Evolutionary conservation across 2,797 vertebrate genomes (phyloP).

Genomic region (Tympanoctomys barrerae): DNA sequence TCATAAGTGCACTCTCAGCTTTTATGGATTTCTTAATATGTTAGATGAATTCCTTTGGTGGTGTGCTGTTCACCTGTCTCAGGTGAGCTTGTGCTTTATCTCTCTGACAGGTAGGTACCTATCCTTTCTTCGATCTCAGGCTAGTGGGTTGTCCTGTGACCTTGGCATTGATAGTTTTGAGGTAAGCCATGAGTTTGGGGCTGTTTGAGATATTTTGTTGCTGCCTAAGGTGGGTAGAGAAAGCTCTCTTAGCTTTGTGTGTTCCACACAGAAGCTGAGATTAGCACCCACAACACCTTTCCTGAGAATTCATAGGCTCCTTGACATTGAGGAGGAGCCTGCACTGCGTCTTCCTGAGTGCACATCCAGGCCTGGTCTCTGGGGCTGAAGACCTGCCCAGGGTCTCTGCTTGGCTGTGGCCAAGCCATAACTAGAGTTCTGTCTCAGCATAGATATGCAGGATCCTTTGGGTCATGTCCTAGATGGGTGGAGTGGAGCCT

Average conservation of each 20-base stretch:
- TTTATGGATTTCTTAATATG: too few relatives aligned
- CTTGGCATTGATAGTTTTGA: not conserved
- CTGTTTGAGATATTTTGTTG: not conserved
- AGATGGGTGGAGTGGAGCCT: not conserved
- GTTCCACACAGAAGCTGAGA: fast-evolving
- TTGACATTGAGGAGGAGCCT: not conserved
- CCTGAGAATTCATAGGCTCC: not conserved
- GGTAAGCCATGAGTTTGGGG: not conserved
- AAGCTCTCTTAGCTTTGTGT: not conserved
- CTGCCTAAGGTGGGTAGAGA: not conserved
- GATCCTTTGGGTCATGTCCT: not conserved
- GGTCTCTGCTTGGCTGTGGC: not conserved
- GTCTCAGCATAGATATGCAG: not conserved
- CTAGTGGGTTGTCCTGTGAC: too few relatives aligned
- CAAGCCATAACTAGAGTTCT: too few relatives aligned
- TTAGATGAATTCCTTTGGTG: too few relatives aligned
- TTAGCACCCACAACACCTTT: too few relatives aligned
- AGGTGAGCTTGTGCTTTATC: fast-evolving
- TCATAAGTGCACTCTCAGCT: fast-evolving
- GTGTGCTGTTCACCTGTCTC: not conserved
- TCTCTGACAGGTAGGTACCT: not conserved
- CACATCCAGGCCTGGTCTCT: fast-evolving
- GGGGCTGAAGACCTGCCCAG: not conserved
- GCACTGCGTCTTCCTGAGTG: not conserved
- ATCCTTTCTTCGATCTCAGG: not conserved